Conservation (phyloP, 2,888 invertebrate genomes). For the Trimorus sp. region DNA sequence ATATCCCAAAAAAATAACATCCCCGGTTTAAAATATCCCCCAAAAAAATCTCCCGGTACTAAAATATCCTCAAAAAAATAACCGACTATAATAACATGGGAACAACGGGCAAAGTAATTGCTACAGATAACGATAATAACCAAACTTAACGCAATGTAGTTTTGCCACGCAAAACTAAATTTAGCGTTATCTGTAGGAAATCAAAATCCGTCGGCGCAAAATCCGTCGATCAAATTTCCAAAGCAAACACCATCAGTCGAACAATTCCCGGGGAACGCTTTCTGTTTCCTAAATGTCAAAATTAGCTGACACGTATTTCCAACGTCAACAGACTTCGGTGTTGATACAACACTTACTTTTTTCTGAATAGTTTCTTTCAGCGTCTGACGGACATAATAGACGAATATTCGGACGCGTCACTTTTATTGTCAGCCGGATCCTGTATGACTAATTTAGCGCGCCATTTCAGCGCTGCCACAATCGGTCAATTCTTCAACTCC, state of each 20-base stretch:
- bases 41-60: too few relatives aligned
- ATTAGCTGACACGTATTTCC: conserved; percentile 40
- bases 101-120: too few relatives aligned
- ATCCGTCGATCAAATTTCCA: neutral
- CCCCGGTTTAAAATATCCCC: too few relatives aligned
- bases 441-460: conserved; percentile 15
- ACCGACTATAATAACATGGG: too few relatives aligned
- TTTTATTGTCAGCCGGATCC: conserved; percentile 22
- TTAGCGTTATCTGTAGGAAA: too few relatives aligned
- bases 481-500: neutral
- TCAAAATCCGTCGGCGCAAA: too few relatives aligned
- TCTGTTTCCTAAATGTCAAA: conserved; percentile 21
- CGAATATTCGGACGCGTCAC: conserved; percentile 21
- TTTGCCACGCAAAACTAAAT: too few relatives aligned
- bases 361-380: conserved; percentile 34
- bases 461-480: neutral
- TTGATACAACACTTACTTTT: conserved; percentile 50
- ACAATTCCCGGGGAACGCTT: conserved; percentile 8
- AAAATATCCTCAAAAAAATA: too few relatives aligned
- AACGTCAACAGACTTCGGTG: conserved; percentile 27
- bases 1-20: too few relatives aligned
- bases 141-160: too few relatives aligned
- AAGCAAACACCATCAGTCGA: conserved; percentile 27
- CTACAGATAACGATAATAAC: too few relatives aligned
- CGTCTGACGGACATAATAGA: conserved; percentile 29